Evolutionary conservation across 2,113 vertebrate species (phyloP).

Genomic region (Bujurquina vittata): DNA sequence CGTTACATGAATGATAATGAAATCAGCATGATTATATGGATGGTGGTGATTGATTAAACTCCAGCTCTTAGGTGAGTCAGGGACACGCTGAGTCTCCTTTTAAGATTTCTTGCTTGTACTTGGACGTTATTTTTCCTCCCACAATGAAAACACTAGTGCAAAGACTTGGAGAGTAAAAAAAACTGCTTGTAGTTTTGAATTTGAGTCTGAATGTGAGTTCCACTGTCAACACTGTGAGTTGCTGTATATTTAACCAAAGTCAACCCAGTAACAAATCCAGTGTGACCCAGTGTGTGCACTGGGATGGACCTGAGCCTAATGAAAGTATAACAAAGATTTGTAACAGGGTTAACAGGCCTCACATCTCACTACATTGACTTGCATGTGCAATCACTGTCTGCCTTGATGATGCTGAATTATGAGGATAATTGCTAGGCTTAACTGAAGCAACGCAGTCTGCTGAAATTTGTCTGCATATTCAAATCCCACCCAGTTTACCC

Average conservation of each 20-base stretch:
- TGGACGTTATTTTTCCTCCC: not conserved
- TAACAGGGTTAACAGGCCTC: not conserved
- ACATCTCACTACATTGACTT: not conserved
- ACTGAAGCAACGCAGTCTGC: not conserved
- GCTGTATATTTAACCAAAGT: not conserved
- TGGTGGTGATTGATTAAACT: constrained; percentile 45
- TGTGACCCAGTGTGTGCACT: not conserved
- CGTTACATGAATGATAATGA: constrained; percentile 68
- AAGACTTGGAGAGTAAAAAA: not conserved
- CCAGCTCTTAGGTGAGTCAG: not conserved
- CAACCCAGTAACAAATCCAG: not conserved
- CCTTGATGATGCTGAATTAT: not conserved
- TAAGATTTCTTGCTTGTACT: constrained; percentile 17
- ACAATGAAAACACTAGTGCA: not conserved
- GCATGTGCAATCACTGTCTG: not conserved
- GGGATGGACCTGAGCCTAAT: not conserved
- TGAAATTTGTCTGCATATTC: not conserved
- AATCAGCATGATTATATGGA: constrained; percentile 64
- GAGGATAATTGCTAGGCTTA: not conserved
- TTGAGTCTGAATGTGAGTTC: not conserved
- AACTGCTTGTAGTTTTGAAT: not conserved
- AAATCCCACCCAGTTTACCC: not conserved
- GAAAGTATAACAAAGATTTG: too few species aligned
- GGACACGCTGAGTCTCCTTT: constrained; percentile 24
- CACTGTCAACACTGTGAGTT: not conserved